phyloP scores from a whole-genome alignment of 2,113 vertebrate genomes.

The Danio rerio region GRCz12tu NC_133192.1:32243001-32243500 shows the following conservation, averaged over 20 bases:
- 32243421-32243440: no score
- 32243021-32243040: not conserved
- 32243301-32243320: not conserved
- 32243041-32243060: not conserved
- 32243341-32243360: no score
- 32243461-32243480: no score
- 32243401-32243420: no score
- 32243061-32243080: not conserved
- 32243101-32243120: not conserved
- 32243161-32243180: slow-evolving; percentile 55
- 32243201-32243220: slow-evolving; percentile 41
- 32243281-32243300: not conserved
- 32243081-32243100: slow-evolving; percentile 9
- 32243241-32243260: slow-evolving; percentile 39
- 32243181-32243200: slow-evolving; percentile 34
- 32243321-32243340: not conserved
- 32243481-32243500: no score
- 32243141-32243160: slow-evolving; percentile 53
- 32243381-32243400: no score
- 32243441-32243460: no score
- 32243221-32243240: slow-evolving; percentile 45
- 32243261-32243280: slow-evolving; percentile 45
- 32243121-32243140: slow-evolving; percentile 41
- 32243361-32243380: no score
- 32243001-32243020: not conserved